Evolutionary conservation across 2,113 vertebrate genomes (phyloP), one percentile per base, ranked within the genome.

Genomic region (Sinocyclocheilus anophthalmus): DNA sequence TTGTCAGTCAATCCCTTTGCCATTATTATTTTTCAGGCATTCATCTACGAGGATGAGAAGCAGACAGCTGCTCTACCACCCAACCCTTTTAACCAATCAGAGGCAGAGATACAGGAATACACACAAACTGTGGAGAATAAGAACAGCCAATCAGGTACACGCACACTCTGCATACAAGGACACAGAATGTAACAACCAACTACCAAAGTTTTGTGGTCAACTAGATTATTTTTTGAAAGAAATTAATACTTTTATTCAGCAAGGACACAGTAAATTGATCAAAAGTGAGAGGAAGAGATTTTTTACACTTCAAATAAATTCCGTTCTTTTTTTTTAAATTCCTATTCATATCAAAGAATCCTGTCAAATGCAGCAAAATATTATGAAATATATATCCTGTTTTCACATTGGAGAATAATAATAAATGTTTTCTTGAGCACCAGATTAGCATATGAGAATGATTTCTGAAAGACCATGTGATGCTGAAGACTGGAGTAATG

Each of bases 71-170:
- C 96, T 0, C 96, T 96, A 75, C 97, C 97, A 20, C 98, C 98
- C 57, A 99, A 99, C 88, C 98, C 97, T 0, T 99, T 99, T 92
- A 97, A 95, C 90, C 95, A 98, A 85, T 95, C 96, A 0, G 96
- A 97, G 89, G 94, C 94, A 80, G 97, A 95, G 72, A 94, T 97
- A 88, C 94, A 97, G 87, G 96, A 97, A 63, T 98, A 98, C 87
- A 97, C 96, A 92, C 95, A 88, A 91, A 89, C 93, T 83, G 92
- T 98, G 37, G 96, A 98, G 87, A 94, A 94, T 45, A 88, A 72
- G 65, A 59, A 16, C 76, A 84, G 61, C 53, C 61, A 86, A 20
- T 75, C 81, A 84, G 76, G 83, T 84, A 79, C 20, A 22, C 1
- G 24, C 81, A 72, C 1, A 42, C 50, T 53, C 1, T 30, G 2